A percentile compares a stretch with the other conserved stretches of the same genome.
Evolutionary conservation across 1,140 invertebrate genomes (phyloP).

Genomic region (Cydia pomonella): DNA sequence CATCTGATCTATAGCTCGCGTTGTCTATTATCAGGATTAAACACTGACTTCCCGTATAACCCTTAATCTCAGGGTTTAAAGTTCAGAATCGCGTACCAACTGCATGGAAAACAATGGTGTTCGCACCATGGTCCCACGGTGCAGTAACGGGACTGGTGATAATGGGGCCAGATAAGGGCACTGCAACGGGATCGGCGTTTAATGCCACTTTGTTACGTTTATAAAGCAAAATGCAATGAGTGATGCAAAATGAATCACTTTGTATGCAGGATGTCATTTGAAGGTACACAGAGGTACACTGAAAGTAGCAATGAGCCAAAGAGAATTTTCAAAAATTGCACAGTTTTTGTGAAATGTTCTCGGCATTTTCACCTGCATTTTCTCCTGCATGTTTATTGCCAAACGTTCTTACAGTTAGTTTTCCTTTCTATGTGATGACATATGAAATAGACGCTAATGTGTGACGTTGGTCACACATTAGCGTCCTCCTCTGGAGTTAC

Average conservation of each 20-base stretch:
- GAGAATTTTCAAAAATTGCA: no score
- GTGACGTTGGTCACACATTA: no score
- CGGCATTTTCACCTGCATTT: no score
- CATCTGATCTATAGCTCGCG: not conserved
- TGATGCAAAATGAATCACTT: not conserved
- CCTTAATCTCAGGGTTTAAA: not conserved
- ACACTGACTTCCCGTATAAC: not conserved
- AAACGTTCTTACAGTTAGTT: no score
- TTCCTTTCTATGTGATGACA: no score
- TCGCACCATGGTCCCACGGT: conserved; percentile 46
- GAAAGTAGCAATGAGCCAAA: no score
- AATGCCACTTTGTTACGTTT: not conserved
- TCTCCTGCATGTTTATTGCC: no score
- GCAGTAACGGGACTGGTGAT: conserved; percentile 47
- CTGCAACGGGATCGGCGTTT: not conserved
- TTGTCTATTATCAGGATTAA: not conserved
- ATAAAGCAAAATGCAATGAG: conserved; percentile 1
- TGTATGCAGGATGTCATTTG: not conserved
- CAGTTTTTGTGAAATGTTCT: no score
- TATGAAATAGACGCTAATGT: no score
- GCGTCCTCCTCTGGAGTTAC: no score
- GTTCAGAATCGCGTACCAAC: not conserved
- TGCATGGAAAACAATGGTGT: conserved; percentile 38
- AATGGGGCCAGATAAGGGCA: conserved; percentile 44
- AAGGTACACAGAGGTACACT: not conserved